Evolutionary conservation across 2,888 invertebrate species (phyloP).

Genomic region (Perizoma flavofasciatum): DNA sequence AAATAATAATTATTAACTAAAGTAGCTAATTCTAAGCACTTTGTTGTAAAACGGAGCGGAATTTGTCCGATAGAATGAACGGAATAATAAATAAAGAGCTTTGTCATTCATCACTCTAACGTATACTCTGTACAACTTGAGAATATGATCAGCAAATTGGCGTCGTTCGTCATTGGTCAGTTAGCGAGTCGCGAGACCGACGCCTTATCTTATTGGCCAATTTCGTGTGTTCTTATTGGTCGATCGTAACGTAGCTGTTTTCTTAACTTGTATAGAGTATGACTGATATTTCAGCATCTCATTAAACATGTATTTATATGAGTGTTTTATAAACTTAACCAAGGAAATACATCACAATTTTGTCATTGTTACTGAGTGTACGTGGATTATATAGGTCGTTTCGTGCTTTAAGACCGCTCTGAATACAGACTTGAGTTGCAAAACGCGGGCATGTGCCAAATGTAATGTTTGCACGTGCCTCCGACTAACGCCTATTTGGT

Average conservation of each 20-base stretch:
- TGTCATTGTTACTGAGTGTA: constrained; percentile 10
- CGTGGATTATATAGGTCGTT: background rate
- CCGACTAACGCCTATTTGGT: no score
- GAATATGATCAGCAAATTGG: background rate
- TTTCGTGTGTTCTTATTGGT: constrained; percentile 21
- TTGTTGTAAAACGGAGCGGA: constrained; percentile 22
- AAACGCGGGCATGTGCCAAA: no score
- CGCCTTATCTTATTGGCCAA: constrained; percentile 13
- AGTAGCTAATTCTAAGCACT: constrained; percentile 39
- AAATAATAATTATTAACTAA: constrained; percentile 42
- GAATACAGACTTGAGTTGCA: no score
- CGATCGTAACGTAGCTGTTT: constrained; percentile 16
- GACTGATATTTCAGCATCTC: background rate
- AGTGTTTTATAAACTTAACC: constrained; percentile 15
- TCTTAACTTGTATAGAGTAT: constrained; percentile 10
- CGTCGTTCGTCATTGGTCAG: constrained; percentile 2
- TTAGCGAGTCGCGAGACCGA: constrained; percentile 6
- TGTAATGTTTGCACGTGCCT: no score
- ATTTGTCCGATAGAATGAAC: constrained; percentile 21
- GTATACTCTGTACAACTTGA: constrained; percentile 13
- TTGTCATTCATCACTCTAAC: constrained; percentile 17
- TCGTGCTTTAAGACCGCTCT: no score
- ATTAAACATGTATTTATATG: background rate
- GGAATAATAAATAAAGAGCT: constrained; percentile 26
- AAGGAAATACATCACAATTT: constrained; percentile 24